Evolutionary conservation across 2,113 vertebrate species (phyloP).

Genomic region (Megalops atlanticus): DNA sequence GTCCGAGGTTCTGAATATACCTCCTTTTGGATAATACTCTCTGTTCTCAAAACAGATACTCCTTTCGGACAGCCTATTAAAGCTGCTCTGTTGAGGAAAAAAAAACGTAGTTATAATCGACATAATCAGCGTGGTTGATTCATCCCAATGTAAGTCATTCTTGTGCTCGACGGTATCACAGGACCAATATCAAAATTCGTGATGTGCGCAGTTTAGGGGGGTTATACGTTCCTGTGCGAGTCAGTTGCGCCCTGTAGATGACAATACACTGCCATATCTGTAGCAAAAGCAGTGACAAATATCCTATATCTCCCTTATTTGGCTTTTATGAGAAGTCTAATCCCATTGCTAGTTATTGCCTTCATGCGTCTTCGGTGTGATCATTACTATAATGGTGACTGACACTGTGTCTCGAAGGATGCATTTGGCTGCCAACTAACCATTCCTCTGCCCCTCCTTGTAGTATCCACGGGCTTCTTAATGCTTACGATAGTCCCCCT

Average conservation of each 20-base stretch:
- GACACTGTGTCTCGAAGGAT: conserved; percentile 16
- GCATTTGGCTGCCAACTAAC: conserved; percentile 7
- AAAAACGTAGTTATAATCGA: no score
- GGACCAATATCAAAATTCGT: no score
- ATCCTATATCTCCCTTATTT: conserved; percentile 15
- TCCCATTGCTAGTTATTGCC: conserved; percentile 34
- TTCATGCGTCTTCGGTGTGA: not conserved
- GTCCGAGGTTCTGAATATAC: no score
- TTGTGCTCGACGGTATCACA: no score
- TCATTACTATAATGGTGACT: conserved; percentile 25
- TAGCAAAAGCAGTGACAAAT: conserved; percentile 23
- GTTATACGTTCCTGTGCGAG: conserved; percentile 9
- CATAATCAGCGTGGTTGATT: no score
- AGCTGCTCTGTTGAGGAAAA: no score
- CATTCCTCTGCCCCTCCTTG: not conserved
- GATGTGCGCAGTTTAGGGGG: not conserved
- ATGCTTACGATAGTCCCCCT: not conserved
- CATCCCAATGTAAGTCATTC: no score
- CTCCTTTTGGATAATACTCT: no score
- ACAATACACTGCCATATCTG: conserved; percentile 14
- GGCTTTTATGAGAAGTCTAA: conserved; percentile 28
- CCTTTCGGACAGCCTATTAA: not conserved
- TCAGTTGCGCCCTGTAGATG: conserved; percentile 8
- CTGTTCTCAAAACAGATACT: no score
- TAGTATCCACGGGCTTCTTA: conserved; percentile 10